A percentile compares a stretch with the other conserved stretches of the same genome.
Conservation (phyloP, 2,797 vertebrate genomes). For the Acomys russatus region DNA sequence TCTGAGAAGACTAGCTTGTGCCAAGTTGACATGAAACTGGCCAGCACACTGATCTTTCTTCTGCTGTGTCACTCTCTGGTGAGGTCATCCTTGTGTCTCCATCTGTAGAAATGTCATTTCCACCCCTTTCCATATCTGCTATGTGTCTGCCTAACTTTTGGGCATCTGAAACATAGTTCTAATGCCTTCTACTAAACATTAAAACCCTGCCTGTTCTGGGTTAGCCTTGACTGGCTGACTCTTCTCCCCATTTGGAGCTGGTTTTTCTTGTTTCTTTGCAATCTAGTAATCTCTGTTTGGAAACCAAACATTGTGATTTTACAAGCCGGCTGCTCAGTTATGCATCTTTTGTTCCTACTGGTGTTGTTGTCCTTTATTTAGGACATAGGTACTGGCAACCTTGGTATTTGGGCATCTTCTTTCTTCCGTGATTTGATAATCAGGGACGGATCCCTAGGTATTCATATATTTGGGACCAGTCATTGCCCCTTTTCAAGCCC, state of each 20-base stretch:
- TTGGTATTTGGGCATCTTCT: slow-evolving; percentile 7
- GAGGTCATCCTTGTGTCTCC: background rate
- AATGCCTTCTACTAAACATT: background rate
- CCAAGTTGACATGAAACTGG: background rate
- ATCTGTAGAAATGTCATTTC: slow-evolving; percentile 12
- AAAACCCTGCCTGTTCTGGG: background rate
- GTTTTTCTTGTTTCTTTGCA: slow-evolving; percentile 45
- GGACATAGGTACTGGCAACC: slow-evolving; percentile 11
- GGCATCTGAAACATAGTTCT: background rate
- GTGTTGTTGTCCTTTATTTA: slow-evolving; percentile 23
- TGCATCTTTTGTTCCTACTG: slow-evolving; percentile 10
- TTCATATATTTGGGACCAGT: background rate
- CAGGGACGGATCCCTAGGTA: background rate
- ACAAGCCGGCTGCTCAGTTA: background rate
- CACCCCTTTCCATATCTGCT: background rate
- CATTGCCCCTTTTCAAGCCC: background rate
- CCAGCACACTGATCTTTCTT: background rate
- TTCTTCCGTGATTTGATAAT: slow-evolving; percentile 11
- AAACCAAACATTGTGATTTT: slow-evolving; percentile 30
- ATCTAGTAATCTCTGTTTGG: slow-evolving; percentile 20
- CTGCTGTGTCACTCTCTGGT: background rate
- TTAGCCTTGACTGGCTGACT: background rate
- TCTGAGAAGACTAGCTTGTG: background rate
- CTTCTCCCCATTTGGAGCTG: background rate
- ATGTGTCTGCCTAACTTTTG: background rate